phyloP scores from a whole-genome alignment of 2,113 vertebrate species.

The Eulacestoma nigropectus region DNA sequence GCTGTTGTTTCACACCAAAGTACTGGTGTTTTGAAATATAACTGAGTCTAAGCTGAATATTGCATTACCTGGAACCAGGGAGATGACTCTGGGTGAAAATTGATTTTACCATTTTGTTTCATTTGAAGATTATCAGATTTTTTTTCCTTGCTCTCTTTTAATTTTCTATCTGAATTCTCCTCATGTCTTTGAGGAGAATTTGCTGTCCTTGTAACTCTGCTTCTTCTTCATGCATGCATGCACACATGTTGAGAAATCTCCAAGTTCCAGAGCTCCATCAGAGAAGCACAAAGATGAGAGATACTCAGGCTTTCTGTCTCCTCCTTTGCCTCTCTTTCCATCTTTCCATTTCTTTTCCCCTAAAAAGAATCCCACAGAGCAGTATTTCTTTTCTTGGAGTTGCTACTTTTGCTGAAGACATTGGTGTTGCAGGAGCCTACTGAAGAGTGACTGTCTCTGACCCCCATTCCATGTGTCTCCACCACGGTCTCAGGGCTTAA shows the following conservation, averaged over 20 bases:
- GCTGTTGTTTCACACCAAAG: background rate
- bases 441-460: background rate
- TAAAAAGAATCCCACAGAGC: background rate
- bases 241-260: background rate
- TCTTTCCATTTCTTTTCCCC: background rate
- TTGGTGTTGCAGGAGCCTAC: background rate
- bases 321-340: background rate
- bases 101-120: background rate
- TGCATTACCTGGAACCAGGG: background rate
- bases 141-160: background rate
- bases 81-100: background rate
- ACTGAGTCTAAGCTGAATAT: background rate
- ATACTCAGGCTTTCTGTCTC: background rate
- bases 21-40: background rate
- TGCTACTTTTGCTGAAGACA: background rate
- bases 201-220: background rate
- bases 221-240: rapidly evolving
- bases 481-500: background rate
- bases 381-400: background rate
- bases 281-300: background rate
- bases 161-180: background rate
- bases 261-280: background rate
- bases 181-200: background rate
- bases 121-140: background rate
- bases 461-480: background rate